Percentiles rank a stretch among this genome's conserved stretches.
These are phyloP conservation scores for Cyphomyrmex costatus DNA, from an alignment of 1,140 invertebrate genomes.

Conservation along the genomic window DNA sequence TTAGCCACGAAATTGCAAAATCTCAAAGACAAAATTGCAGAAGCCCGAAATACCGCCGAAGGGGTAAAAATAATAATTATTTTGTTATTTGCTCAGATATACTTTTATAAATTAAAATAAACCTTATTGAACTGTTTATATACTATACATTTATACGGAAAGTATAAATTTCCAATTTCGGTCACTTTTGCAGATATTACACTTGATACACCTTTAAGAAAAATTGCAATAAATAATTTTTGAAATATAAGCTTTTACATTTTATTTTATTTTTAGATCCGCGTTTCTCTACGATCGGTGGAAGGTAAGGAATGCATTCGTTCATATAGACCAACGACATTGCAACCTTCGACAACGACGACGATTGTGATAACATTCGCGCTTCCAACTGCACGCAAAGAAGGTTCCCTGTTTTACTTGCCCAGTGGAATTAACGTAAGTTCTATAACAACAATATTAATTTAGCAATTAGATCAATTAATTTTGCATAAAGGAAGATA, in stretches of 20 bases:
- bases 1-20: constrained; percentile 89
- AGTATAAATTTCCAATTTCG: too few relatives aligned
- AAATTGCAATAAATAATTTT: constrained; percentile 14
- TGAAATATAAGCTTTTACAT: not conserved
- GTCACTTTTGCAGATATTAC: too few relatives aligned
- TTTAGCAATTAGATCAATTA: not conserved
- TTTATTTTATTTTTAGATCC: constrained; percentile 88
- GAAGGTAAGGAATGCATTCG: constrained; percentile 90
- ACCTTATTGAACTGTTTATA: not conserved
- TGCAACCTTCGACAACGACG: constrained; percentile 91
- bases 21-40: constrained; percentile 91
- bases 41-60: constrained; percentile 93
- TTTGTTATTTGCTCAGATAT: not conserved
- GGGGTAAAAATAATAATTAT: constrained; percentile 88
- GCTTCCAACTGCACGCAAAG: constrained; percentile 87
- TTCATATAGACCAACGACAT: constrained; percentile 89
- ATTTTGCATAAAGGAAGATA: not conserved
- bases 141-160: too few relatives aligned
- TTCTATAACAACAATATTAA: not conserved
- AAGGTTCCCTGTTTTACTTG: constrained; percentile 91
- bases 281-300: constrained; percentile 91
- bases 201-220: not conserved
- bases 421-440: constrained; percentile 88
- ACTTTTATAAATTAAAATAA: constrained; percentile 21
- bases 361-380: constrained; percentile 90